These are phyloP conservation scores for Phalangium opilio DNA, from an alignment of 2,888 invertebrate species.

Conservation along the genomic window DNA sequence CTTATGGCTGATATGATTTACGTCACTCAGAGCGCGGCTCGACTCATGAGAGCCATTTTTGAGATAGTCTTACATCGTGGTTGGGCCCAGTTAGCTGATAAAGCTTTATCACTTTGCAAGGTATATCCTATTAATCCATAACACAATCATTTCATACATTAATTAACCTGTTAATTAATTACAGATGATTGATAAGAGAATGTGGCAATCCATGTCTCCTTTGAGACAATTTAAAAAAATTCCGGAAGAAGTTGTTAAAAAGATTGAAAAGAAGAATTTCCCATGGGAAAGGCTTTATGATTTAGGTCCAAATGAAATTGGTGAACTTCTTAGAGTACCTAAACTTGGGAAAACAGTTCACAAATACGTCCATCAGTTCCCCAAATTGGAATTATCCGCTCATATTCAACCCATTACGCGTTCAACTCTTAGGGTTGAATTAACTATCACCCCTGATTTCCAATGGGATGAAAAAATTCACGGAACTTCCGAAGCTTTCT, in stretches of 20 bases:
- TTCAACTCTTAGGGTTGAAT: conserved; percentile 73
- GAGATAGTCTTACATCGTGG: conserved; percentile 84
- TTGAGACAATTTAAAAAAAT: conserved; percentile 91
- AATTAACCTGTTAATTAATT: too few species aligned
- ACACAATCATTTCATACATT: conserved; percentile 67
- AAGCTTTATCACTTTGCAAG: conserved; percentile 85
- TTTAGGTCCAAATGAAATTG: conserved; percentile 90
- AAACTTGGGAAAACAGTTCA: conserved; percentile 90
- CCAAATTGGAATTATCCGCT: conserved; percentile 85
- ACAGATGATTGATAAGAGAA: conserved; percentile 29
- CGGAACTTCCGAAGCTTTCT: conserved; percentile 47
- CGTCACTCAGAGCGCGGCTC: conserved; percentile 89
- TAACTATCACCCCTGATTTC: conserved; percentile 96
- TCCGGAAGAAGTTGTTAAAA: conserved; percentile 90
- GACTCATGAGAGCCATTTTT: conserved; percentile 87
- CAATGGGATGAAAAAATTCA: conserved; percentile 95
- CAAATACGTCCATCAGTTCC: conserved; percentile 90
- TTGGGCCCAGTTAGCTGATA: conserved; percentile 96
- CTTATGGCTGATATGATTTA: conserved; percentile 99
- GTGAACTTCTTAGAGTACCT: conserved; percentile 77
- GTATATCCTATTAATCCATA: conserved; percentile 85
- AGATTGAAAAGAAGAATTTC: conserved; percentile 81
- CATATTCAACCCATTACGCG: conserved; percentile 94
- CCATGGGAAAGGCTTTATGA: conserved; percentile 65
- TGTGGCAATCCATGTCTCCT: conserved; percentile 98